Percentiles rank a stretch among this genome's conserved stretches.
These are phyloP conservation scores for Hirtodrosophila cameraria DNA, from an alignment of 2,888 invertebrate genomes.

Conservation along the genomic window DNA sequence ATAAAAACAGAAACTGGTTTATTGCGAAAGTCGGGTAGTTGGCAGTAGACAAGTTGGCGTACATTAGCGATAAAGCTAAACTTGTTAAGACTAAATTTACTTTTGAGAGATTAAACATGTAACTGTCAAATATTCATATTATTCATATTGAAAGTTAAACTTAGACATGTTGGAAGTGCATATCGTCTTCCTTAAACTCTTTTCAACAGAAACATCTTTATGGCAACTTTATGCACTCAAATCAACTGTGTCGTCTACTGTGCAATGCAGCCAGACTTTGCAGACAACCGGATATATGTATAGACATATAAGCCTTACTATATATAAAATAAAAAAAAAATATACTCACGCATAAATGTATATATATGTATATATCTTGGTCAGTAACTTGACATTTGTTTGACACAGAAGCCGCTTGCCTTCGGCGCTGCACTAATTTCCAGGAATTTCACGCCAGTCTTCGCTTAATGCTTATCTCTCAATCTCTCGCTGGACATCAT, in stretches of 20 bases:
- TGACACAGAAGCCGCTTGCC: conserved; percentile 72
- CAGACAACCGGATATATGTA: not conserved
- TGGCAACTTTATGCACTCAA: conserved; percentile 4
- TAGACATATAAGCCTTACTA: not conserved
- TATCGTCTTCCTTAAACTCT: too few species aligned
- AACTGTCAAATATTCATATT: too few species aligned
- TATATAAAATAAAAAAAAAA: too few species aligned
- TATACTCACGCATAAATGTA: not conserved
- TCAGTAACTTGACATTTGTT: conserved; percentile 68
- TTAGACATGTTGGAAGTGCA: too few species aligned
- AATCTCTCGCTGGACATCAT: conserved; percentile 29
- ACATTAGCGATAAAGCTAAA: too few species aligned
- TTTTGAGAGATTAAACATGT: too few species aligned
- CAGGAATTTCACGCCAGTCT: conserved; percentile 74
- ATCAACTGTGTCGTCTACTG: conserved; percentile 22
- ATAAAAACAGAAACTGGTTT: too few species aligned
- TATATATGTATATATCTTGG: conserved; percentile 3
- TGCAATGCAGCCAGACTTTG: not conserved
- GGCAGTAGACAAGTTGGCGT: too few species aligned
- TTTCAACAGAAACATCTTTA: too few species aligned
- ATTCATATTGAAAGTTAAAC: too few species aligned
- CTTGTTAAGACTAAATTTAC: too few species aligned
- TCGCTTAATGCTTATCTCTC: conserved; percentile 43
- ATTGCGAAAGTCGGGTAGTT: too few species aligned
- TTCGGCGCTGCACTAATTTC: conserved; percentile 57